Conservation (phyloP, 2,888 invertebrate species). For the Troilus luridus region DNA sequence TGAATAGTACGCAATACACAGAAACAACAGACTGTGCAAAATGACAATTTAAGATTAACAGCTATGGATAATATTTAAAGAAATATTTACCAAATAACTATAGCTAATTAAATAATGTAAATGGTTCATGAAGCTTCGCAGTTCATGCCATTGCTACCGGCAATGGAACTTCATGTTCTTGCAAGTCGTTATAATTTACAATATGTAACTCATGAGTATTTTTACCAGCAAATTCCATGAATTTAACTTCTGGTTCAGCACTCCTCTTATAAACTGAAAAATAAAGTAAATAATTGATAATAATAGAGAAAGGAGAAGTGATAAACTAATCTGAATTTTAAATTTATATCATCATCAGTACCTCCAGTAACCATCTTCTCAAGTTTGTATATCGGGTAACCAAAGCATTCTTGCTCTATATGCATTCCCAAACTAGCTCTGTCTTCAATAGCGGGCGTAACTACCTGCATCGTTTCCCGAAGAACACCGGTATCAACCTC, state of each 20-base stretch:
- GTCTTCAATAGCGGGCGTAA: slow-evolving; percentile 79
- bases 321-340: slow-evolving; percentile 32
- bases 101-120: slow-evolving; percentile 16
- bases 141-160: slow-evolving; percentile 63
- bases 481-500: slow-evolving; percentile 86
- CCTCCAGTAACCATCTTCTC: slow-evolving; percentile 78
- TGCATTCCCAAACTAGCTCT: slow-evolving; percentile 77
- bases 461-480: slow-evolving; percentile 82
- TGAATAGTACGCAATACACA: slow-evolving; percentile 1
- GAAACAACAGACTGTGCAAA: background rate
- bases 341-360: slow-evolving; percentile 69
- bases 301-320: slow-evolving; percentile 33
- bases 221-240: slow-evolving; percentile 84
- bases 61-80: slow-evolving; percentile 29
- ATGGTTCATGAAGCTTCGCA: slow-evolving; percentile 13
- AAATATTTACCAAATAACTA: slow-evolving; percentile 45
- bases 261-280: slow-evolving; percentile 77
- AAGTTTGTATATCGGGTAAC: slow-evolving; percentile 81
- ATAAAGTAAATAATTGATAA: slow-evolving; percentile 26
- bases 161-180: slow-evolving; percentile 60
- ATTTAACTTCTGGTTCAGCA: slow-evolving; percentile 73
- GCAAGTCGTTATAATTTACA: slow-evolving; percentile 62
- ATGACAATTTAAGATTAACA: slow-evolving; percentile 1
- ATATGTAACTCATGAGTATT: slow-evolving; percentile 70
- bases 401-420: slow-evolving; percentile 80